Conservation (phyloP, 2,888 invertebrate species). For the Chromoteleia sp. region DNA sequence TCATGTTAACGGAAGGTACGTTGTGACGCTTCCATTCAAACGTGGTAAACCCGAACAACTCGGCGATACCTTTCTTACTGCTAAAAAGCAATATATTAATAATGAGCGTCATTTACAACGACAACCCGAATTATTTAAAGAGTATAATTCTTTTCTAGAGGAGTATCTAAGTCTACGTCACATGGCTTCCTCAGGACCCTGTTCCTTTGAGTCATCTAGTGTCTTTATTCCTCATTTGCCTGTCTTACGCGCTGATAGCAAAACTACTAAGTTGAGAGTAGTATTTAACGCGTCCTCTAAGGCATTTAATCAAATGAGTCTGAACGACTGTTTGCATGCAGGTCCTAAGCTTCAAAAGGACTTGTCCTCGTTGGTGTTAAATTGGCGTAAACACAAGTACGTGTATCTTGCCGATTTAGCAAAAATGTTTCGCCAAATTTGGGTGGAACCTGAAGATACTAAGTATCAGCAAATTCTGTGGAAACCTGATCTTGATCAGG, state of each 20-base stretch:
- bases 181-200: no score
- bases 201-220: no score
- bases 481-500: neutral
- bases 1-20: neutral
- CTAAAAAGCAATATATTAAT: neutral
- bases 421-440: neutral
- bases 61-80: no score
- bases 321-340: neutral
- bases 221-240: slow-evolving; percentile 2
- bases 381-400: neutral
- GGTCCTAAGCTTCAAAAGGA: neutral
- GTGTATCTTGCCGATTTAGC: slow-evolving; percentile 2
- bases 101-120: neutral
- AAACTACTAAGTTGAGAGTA: neutral
- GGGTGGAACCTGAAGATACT: neutral
- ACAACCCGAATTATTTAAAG: no score
- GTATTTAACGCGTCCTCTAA: neutral
- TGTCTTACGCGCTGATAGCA: neutral
- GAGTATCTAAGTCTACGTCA: neutral
- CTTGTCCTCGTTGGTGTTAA: neutral
- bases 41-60: no score
- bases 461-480: neutral
- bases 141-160: neutral
- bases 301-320: neutral
- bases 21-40: neutral